These are phyloP conservation scores for Fistularia commersonii DNA, from an alignment of 2,797 vertebrate species.

Conservation along the genomic window DNA sequence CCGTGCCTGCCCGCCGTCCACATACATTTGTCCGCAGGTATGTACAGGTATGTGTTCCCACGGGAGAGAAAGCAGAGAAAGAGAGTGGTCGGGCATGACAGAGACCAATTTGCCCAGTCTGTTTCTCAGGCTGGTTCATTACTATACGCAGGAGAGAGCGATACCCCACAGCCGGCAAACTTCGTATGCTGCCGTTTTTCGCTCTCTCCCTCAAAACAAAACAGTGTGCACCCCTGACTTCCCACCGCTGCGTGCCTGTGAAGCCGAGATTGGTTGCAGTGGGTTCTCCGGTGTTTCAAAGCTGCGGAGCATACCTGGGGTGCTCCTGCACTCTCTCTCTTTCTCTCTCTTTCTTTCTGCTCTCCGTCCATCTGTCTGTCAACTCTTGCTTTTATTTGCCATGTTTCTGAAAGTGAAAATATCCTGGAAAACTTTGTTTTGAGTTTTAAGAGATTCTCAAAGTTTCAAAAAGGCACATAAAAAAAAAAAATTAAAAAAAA, in stretches of 20 bases:
- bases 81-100: conserved; percentile 30
- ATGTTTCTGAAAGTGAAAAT: conserved; percentile 56
- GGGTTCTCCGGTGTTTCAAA: conserved; percentile 52
- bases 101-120: conserved; percentile 63
- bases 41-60: conserved; percentile 9
- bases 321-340: conserved; percentile 40
- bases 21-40: conserved; percentile 11
- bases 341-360: conserved; percentile 59
- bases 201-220: conserved; percentile 35
- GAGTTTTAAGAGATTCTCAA: not conserved
- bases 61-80: conserved; percentile 49
- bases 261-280: conserved; percentile 61
- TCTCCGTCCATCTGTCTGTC: no score
- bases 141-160: conserved; percentile 57
- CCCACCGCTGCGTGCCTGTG: conserved; percentile 49
- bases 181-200: conserved; percentile 67
- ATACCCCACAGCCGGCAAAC: conserved; percentile 56
- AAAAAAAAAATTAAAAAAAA: not conserved
- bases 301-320: conserved; percentile 49
- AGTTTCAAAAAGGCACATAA: not conserved
- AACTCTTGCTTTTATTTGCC: conserved; percentile 31
- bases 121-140: conserved; percentile 65
- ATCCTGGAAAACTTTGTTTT: conserved; percentile 47
- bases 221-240: conserved; percentile 34
- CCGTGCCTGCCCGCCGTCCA: not conserved